Percentiles rank a stretch among this genome's conserved stretches.
Conservation (phyloP, 2,797 vertebrate species). For the Pangasius krempfi region DNA sequence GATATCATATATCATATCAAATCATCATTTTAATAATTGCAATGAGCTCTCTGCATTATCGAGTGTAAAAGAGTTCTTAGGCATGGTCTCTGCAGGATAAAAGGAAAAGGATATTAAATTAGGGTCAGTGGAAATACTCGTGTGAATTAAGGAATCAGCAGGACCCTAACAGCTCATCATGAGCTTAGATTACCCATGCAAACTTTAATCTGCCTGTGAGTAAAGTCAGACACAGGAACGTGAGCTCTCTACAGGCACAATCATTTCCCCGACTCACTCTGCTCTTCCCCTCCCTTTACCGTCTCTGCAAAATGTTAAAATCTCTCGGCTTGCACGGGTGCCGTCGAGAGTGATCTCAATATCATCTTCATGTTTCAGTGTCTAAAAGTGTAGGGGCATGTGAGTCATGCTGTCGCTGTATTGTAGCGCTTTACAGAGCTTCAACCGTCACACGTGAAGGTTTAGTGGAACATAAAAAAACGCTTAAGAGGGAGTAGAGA, state of each 20-base stretch:
- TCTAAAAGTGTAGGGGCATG: neutral
- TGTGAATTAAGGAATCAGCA: slow-evolving; percentile 62
- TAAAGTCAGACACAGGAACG: slow-evolving; percentile 68
- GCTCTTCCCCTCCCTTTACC: slow-evolving; percentile 3
- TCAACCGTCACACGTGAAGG: neutral
- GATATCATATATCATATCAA: neutral
- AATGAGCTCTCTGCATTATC: neutral
- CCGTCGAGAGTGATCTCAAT: neutral
- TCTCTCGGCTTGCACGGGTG: neutral
- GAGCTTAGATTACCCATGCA: slow-evolving; percentile 63
- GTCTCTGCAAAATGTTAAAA: neutral
- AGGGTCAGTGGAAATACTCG: slow-evolving; percentile 61
- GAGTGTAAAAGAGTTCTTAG: neutral
- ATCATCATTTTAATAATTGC: neutral
- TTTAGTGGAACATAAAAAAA: neutral
- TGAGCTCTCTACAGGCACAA: slow-evolving; percentile 63
- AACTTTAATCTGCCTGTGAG: slow-evolving; percentile 70
- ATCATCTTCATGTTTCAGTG: slow-evolving; percentile 19
- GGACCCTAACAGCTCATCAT: slow-evolving; percentile 57
- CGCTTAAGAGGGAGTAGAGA: neutral
- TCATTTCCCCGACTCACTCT: slow-evolving; percentile 39
- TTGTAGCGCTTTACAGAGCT: neutral
- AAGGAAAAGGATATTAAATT: slow-evolving; percentile 50
- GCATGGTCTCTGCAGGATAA: slow-evolving; percentile 31
- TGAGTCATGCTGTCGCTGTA: neutral